These are phyloP conservation scores for Macroramphosus scolopax DNA, from an alignment of 2,797 vertebrate genomes.

Conservation along the genomic window DNA sequence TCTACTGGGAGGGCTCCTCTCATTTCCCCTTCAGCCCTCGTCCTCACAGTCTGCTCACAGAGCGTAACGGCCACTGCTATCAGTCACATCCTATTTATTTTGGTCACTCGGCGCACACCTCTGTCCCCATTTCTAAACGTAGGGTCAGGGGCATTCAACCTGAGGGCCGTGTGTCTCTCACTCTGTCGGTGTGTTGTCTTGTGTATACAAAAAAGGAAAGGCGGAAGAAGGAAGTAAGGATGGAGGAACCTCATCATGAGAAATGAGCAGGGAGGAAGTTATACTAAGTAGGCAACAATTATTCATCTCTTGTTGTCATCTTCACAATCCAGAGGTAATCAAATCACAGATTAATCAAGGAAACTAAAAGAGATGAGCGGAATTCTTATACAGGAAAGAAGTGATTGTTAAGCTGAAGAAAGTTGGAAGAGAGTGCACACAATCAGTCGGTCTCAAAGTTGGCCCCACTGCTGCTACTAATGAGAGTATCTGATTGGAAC, in stretches of 20 bases:
- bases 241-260: conserved; percentile 22
- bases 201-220: conserved; percentile 25
- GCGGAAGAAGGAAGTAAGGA: conserved; percentile 18
- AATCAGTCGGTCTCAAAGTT: conserved; percentile 39
- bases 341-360: conserved; percentile 58
- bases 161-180: conserved; percentile 44
- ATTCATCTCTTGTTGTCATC: conserved; percentile 58
- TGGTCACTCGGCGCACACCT: conserved; percentile 60
- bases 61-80: conserved; percentile 66
- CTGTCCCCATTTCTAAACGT: conserved; percentile 71
- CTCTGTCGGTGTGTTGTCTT: conserved; percentile 22
- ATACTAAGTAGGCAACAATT: conserved; percentile 55
- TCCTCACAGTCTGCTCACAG: conserved; percentile 46
- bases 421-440: conserved; percentile 27
- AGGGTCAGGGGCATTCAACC: conserved; percentile 60
- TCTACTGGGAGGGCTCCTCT: conserved; percentile 45
- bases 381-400: conserved; percentile 23
- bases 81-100: conserved; percentile 74
- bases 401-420: conserved; percentile 43
- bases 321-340: conserved; percentile 63
- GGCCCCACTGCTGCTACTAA: conserved; percentile 50
- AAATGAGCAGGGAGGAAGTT: conserved; percentile 32
- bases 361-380: conserved; percentile 30
- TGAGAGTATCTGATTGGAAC: conserved; percentile 55
- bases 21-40: conserved; percentile 52